A percentile compares a stretch with the other conserved stretches of the same genome.
phyloP scores from a whole-genome alignment of 2,113 vertebrate species.

The Myiozetetes cayanensis region DNA sequence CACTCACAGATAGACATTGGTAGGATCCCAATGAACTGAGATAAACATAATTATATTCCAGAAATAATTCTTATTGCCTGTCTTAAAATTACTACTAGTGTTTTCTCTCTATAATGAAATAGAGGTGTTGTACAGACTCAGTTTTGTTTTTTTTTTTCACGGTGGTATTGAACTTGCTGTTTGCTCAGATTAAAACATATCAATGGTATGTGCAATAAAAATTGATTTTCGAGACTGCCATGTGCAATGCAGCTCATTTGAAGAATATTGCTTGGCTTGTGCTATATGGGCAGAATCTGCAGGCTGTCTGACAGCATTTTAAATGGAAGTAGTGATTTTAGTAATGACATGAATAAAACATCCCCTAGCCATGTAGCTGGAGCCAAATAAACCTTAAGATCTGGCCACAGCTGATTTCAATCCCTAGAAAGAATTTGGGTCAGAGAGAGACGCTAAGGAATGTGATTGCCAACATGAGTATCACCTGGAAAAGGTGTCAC shows the following conservation, averaged over 20 bases:
- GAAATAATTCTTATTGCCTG: not conserved
- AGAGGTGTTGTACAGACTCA: not conserved
- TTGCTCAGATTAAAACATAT: not conserved
- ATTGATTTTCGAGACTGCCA: not conserved
- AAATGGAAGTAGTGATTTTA: not conserved
- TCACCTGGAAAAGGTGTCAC: not conserved
- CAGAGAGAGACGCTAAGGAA: not conserved
- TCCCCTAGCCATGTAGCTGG: not conserved
- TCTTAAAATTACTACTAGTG: not conserved
- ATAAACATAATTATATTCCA: not conserved
- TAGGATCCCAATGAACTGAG: not conserved
- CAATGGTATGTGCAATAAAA: not conserved
- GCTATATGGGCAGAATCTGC: not conserved
- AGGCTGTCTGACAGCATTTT: constrained; percentile 1
- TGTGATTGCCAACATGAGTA: not conserved
- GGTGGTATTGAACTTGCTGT: not conserved
- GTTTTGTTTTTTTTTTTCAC: not conserved
- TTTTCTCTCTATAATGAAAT: not conserved
- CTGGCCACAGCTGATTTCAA: not conserved
- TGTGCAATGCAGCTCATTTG: not conserved
- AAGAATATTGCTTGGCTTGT: not conserved
- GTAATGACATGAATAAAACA: constrained; percentile 44
- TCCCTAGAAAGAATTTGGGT: constrained; percentile 29
- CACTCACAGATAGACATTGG: not conserved
- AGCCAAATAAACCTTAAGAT: constrained; percentile 20